Conservation (phyloP, 2,797 vertebrate species). For the Pseudochaenichthys georgianus region DNA sequence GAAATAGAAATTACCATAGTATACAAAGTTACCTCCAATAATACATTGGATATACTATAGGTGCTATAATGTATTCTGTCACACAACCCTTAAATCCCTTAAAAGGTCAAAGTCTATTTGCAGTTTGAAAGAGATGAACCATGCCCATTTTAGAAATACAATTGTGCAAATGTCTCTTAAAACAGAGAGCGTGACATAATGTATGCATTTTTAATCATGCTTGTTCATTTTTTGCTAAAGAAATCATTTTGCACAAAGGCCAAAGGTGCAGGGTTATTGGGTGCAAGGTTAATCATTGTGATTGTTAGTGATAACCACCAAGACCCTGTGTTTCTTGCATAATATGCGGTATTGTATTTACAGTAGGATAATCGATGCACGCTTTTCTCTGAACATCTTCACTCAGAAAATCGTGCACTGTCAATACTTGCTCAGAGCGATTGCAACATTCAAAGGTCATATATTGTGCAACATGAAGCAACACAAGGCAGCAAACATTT, state of each 20-base stretch:
- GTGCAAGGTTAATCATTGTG: conserved; percentile 62
- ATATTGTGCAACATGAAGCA: conserved; percentile 26
- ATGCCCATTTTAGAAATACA: background rate
- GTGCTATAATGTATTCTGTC: background rate
- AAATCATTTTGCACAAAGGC: background rate
- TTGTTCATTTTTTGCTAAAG: too few species aligned
- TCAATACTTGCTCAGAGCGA: conserved; percentile 4
- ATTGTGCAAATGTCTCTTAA: background rate
- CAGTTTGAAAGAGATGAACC: background rate
- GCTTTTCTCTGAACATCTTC: conserved; percentile 29
- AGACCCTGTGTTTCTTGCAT: conserved; percentile 28
- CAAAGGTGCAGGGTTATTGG: conserved; percentile 30
- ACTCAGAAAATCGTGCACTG: background rate
- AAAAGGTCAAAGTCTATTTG: background rate
- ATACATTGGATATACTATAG: background rate
- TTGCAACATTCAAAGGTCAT: conserved; percentile 27
- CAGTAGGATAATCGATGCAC: conserved; percentile 26
- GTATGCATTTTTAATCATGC: too few species aligned
- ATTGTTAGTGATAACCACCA: conserved; percentile 8
- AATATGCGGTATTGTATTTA: conserved; percentile 9
- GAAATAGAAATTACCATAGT: conserved; percentile 20
- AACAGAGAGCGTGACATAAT: too few species aligned
- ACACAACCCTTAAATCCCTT: background rate
- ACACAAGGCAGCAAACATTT: background rate
- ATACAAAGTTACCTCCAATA: background rate